phyloP scores from a whole-genome alignment of 2,888 invertebrate species.

The Trilocha varians region DNA sequence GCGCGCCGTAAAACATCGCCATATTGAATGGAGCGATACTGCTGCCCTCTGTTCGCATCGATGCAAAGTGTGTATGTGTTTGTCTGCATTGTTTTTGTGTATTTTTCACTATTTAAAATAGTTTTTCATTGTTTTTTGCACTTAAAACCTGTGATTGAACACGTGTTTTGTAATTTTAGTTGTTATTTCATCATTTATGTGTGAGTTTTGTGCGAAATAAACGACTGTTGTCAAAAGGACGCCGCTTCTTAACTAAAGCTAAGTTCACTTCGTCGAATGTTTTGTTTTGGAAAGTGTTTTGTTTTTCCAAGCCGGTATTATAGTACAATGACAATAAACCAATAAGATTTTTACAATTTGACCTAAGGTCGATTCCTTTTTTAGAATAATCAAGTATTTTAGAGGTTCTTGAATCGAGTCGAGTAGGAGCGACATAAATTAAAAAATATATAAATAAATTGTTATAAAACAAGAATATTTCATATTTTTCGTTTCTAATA shows the following conservation, averaged over 20 bases:
- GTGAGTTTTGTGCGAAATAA: constrained; percentile 28
- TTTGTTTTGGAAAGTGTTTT: constrained; percentile 1
- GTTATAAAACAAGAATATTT: too few relatives aligned
- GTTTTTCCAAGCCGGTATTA: neutral
- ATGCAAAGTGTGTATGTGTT: constrained; percentile 45
- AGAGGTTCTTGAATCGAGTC: too few relatives aligned
- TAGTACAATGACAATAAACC: neutral
- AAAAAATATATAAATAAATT: too few relatives aligned
- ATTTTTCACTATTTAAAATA: constrained; percentile 42
- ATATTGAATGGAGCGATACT: constrained; percentile 57
- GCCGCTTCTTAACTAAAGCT: constrained; percentile 42
- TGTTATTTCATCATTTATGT: constrained; percentile 19
- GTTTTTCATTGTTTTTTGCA: constrained; percentile 24
- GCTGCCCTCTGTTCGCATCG: constrained; percentile 54
- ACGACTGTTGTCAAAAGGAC: constrained; percentile 32
- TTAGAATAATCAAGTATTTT: too few relatives aligned
- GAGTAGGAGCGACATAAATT: too few relatives aligned
- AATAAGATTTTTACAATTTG: neutral
- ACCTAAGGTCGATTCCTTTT: neutral
- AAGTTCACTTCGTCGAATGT: constrained; percentile 30
- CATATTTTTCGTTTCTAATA: too few relatives aligned
- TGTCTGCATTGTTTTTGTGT: constrained; percentile 50
- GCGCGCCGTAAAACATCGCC: constrained; percentile 50
- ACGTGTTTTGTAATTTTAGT: constrained; percentile 25
- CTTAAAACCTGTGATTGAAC: constrained; percentile 34